Evolutionary conservation across 2,113 vertebrate genomes (phyloP).

Genomic region (human (Homo sapiens)): GRCh38 chr3:100435501-100436000

Average conservation of each 20-base stretch:
- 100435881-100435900: not conserved
- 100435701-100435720: not conserved
- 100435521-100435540: not conserved
- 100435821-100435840: not conserved
- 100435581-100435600: not conserved
- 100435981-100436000: not conserved
- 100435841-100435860: not conserved
- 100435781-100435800: not conserved
- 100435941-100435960: not conserved
- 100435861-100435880: not conserved
- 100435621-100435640: not conserved
- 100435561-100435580: not conserved
- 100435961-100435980: not conserved
- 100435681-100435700: not conserved
- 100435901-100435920: not conserved
- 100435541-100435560: not conserved
- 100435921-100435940: not conserved
- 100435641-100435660: not conserved
- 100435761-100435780: not conserved
- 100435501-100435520: not conserved
- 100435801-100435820: not conserved
- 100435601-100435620: not conserved
- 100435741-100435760: not conserved
- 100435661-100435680: too few relatives aligned
- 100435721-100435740: not conserved